Evolutionary conservation across 2,113 vertebrate species (phyloP).

Genomic region (Todiramphus saurophagus): DNA sequence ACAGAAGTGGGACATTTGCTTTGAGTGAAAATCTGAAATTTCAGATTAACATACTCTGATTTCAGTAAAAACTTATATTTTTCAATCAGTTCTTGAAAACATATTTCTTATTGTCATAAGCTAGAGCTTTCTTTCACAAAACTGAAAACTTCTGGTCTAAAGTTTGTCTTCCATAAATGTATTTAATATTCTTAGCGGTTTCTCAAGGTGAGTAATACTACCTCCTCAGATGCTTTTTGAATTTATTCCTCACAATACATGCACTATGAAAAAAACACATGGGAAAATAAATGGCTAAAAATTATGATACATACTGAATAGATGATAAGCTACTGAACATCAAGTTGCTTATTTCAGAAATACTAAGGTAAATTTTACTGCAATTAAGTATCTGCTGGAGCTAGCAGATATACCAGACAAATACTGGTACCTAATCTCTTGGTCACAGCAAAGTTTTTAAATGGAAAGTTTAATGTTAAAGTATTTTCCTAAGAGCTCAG

Average conservation of each 20-base stretch:
- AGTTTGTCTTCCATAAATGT: neutral
- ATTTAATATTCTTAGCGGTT: neutral
- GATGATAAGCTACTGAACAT: neutral
- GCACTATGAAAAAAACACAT: neutral
- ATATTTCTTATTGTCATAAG: neutral
- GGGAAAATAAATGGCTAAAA: neutral
- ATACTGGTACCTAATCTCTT: neutral
- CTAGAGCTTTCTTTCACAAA: neutral
- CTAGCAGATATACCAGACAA: neutral
- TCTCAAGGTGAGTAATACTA: neutral
- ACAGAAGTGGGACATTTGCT: neutral
- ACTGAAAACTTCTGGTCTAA: neutral
- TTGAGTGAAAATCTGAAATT: neutral
- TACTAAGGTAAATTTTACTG: neutral
- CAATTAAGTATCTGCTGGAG: neutral
- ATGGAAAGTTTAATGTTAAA: neutral
- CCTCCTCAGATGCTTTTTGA: neutral
- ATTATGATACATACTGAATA: neutral
- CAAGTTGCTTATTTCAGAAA: neutral
- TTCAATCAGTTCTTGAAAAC: neutral
- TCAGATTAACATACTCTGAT: neutral
- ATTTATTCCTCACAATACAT: neutral
- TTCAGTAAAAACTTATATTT: neutral
- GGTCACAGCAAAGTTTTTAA: neutral
- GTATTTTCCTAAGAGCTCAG: neutral